These are phyloP conservation scores for Bovichtus diacanthus DNA, from an alignment of 2,797 vertebrate species.

Conservation along the genomic window DNA sequence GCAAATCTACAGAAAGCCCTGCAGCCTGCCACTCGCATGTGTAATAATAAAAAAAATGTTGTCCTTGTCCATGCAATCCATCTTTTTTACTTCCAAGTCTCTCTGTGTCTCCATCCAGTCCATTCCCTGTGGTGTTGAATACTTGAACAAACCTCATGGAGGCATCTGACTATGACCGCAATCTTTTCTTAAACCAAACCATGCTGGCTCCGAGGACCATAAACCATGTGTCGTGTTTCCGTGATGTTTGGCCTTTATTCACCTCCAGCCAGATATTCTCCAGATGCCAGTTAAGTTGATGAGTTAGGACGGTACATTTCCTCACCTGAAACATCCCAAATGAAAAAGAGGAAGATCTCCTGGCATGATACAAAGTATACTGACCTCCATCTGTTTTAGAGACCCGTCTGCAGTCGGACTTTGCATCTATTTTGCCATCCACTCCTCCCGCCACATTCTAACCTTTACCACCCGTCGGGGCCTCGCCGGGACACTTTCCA, in stretches of 20 bases:
- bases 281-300: neutral
- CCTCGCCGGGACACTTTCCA: too few relatives aligned
- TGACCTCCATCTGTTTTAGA: constrained; percentile 7
- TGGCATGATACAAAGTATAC: neutral
- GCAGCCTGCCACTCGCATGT: neutral
- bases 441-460: constrained; percentile 38
- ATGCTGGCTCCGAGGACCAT: neutral
- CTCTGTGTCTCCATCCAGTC: neutral
- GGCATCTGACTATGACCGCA: neutral
- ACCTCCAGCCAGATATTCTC: neutral
- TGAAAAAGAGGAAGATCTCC: neutral
- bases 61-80: neutral
- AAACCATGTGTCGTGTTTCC: constrained; percentile 3
- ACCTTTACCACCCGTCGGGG: neutral
- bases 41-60: neutral
- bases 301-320: neutral
- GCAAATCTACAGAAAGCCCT: neutral
- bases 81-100: neutral
- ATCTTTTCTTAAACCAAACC: neutral
- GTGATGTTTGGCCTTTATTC: neutral
- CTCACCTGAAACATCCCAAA: neutral
- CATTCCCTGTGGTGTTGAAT: neutral
- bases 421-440: constrained; percentile 33
- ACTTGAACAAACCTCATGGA: neutral
- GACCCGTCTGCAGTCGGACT: constrained; percentile 8